phyloP scores from a whole-genome alignment of 2,888 invertebrate species.

The Alitta virens region DNA sequence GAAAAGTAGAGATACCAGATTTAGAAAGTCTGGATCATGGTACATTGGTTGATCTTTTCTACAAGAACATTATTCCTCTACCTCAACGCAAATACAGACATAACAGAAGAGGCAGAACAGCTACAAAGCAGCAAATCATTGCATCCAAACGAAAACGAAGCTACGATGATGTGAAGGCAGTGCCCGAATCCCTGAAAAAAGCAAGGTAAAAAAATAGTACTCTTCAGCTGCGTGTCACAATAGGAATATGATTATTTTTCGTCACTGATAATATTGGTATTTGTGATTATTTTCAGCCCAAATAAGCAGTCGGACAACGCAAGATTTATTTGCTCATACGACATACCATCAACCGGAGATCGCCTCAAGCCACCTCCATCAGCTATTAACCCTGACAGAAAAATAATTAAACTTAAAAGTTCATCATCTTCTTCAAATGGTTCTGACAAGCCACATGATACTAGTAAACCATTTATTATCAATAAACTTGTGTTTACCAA shows the following conservation, averaged over 20 bases:
- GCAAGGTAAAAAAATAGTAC: too few species aligned
- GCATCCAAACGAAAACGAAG: conserved; percentile 36
- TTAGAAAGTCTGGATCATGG: conserved; percentile 29
- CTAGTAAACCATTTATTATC: too few species aligned
- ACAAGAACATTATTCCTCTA: conserved; percentile 43
- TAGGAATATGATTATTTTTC: too few species aligned
- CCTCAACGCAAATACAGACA: conserved; percentile 46
- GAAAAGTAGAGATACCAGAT: background rate
- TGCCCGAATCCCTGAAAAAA: too few species aligned
- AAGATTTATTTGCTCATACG: background rate
- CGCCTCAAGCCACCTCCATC: conserved; percentile 44
- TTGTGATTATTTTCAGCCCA: too few species aligned
- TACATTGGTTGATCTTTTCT: conserved; percentile 43
- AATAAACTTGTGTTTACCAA: too few species aligned
- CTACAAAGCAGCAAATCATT: conserved; percentile 41
- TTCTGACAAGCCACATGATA: too few species aligned
- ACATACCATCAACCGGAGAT: conserved; percentile 8
- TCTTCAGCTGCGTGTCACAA: too few species aligned
- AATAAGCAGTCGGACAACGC: background rate
- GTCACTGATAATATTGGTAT: too few species aligned
- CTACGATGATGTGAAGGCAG: background rate
- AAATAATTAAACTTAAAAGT: conserved; percentile 37
- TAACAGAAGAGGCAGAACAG: conserved; percentile 41
- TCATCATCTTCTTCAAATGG: background rate
- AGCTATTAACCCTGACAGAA: conserved; percentile 39